Percentiles rank a stretch among this genome's conserved stretches.
Evolutionary conservation across 2,888 invertebrate genomes (phyloP).

Genomic region (Brenthis ino): DNA sequence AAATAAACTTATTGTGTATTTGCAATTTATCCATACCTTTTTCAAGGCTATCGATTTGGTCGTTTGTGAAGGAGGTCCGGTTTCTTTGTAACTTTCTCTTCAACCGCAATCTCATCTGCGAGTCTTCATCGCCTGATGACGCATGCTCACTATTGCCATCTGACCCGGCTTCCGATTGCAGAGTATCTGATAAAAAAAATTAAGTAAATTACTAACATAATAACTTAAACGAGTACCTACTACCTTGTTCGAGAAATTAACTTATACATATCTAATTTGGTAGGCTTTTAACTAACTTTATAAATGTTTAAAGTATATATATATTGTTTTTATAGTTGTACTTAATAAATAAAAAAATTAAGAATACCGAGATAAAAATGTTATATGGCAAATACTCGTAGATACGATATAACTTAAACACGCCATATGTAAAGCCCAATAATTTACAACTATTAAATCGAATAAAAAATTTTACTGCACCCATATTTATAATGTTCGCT

Average conservation of each 20-base stretch:
- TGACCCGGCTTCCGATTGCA: slow-evolving; percentile 85
- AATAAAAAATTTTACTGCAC: slow-evolving; percentile 8
- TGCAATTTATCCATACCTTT: slow-evolving; percentile 87
- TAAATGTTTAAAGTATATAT: background rate
- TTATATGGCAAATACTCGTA: background rate
- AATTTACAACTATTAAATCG: slow-evolving; percentile 8
- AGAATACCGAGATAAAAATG: background rate
- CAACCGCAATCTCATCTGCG: slow-evolving; percentile 94
- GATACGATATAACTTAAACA: background rate
- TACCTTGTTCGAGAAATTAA: no score
- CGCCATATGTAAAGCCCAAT: slow-evolving; percentile 10
- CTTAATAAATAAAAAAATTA: background rate
- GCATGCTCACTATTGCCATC: slow-evolving; percentile 96
- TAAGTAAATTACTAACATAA: background rate
- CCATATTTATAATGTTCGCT: slow-evolving; percentile 26
- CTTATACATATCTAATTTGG: no score
- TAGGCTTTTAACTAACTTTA: no score
- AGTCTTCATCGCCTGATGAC: slow-evolving; percentile 94
- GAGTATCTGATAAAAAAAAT: slow-evolving; percentile 72
- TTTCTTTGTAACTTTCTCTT: slow-evolving; percentile 98
- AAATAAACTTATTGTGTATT: background rate
- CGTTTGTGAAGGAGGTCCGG: slow-evolving; percentile 98
- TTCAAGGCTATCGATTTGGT: slow-evolving; percentile 98
- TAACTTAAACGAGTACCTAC: no score
- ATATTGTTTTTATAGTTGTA: background rate